Percentiles rank a stretch among this genome's conserved stretches.
Evolutionary conservation across 2,888 invertebrate genomes (phyloP).

Genomic region (Hydriomena furcata): DNA sequence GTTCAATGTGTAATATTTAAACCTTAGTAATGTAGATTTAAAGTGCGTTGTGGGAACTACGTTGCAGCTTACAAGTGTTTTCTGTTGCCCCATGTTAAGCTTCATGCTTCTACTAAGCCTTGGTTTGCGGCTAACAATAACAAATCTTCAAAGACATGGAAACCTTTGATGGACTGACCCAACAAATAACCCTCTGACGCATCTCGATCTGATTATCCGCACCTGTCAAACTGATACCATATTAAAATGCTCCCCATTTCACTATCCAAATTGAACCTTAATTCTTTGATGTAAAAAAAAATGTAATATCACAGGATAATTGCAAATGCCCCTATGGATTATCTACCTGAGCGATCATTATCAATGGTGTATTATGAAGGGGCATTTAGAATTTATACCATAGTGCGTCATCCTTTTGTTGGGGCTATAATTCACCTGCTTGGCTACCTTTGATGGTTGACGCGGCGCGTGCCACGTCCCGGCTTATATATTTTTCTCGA

Average conservation of each 20-base stretch:
- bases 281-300: constrained; percentile 37
- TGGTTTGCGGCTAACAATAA: constrained; percentile 22
- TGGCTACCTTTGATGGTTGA: constrained; percentile 64
- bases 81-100: constrained; percentile 8
- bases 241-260: constrained; percentile 50
- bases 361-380: constrained; percentile 52
- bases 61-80: constrained; percentile 3
- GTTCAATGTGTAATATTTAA: no score
- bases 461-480: constrained; percentile 59
- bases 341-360: constrained; percentile 71
- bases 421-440: constrained; percentile 51
- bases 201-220: constrained; percentile 64
- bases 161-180: constrained; percentile 56
- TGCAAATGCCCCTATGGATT: constrained; percentile 69
- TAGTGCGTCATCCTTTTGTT: constrained; percentile 15
- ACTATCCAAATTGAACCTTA: constrained; percentile 30
- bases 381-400: constrained; percentile 25
- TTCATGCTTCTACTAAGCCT: constrained; percentile 13
- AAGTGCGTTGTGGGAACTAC: not conserved
- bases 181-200: constrained; percentile 58
- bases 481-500: constrained; percentile 32
- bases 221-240: constrained; percentile 68
- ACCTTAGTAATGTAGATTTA: not conserved
- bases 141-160: constrained; percentile 40
- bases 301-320: constrained; percentile 64